These are phyloP conservation scores for Siniperca scherzeri DNA, from an alignment of 2,797 vertebrate species.

Conservation along the genomic window DNA sequence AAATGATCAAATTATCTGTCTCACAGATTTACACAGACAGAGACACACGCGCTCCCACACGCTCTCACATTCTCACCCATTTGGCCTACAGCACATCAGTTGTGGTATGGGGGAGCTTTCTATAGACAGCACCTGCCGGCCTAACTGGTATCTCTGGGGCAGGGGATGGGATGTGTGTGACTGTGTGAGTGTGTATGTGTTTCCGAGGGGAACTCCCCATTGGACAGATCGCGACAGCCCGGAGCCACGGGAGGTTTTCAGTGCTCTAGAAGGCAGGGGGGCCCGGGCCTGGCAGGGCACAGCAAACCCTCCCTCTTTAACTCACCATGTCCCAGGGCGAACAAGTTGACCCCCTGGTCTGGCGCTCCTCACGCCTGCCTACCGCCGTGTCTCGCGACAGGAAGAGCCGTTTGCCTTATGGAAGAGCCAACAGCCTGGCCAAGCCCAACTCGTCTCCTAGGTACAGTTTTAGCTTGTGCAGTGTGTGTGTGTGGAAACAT, in stretches of 20 bases:
- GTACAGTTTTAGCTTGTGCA: conserved; percentile 69
- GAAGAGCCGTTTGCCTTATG: conserved; percentile 78
- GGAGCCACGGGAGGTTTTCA: conserved; percentile 67
- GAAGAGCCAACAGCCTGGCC: conserved; percentile 62
- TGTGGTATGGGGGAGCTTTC: conserved; percentile 78
- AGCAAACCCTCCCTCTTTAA: conserved; percentile 64
- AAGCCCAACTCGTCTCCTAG: conserved; percentile 76
- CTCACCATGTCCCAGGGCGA: conserved; percentile 81
- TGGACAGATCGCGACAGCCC: conserved; percentile 58
- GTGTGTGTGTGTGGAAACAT: conserved; percentile 21
- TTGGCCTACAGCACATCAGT: conserved; percentile 70
- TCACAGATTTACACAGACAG: conserved; percentile 45
- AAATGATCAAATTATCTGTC: conserved; percentile 52
- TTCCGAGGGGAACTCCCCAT: conserved; percentile 65
- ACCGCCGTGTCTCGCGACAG: conserved; percentile 78
- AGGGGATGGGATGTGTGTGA: conserved; percentile 51
- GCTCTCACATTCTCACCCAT: conserved; percentile 38
- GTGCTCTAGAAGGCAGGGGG: conserved; percentile 64
- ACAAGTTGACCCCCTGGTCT: conserved; percentile 72
- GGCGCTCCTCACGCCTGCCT: conserved; percentile 78
- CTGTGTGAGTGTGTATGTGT: conserved; percentile 33
- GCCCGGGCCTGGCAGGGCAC: conserved; percentile 52
- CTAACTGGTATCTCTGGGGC: conserved; percentile 60
- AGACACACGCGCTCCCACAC: conserved; percentile 24
- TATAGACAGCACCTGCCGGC: conserved; percentile 88